Percentiles rank a stretch among this genome's conserved stretches.
These are phyloP conservation scores for Hyppa rectilinea DNA, from an alignment of 2,888 invertebrate species.

Conservation along the genomic window DNA sequence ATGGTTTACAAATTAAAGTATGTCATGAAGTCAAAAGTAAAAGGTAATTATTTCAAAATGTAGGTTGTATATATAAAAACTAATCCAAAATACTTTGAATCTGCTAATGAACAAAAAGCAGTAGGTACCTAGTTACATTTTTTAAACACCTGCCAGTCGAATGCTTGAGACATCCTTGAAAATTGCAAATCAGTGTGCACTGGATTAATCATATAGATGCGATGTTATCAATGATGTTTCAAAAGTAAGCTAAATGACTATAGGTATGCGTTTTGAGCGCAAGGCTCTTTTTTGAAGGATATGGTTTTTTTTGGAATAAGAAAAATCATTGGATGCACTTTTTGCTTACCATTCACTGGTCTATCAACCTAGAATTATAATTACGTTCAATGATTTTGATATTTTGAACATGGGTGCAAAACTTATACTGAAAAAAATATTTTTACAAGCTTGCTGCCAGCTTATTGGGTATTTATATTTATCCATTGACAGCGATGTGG, in stretches of 20 bases:
- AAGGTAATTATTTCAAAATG: constrained; percentile 15
- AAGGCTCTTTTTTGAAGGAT: constrained; percentile 24
- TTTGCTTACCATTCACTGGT: background rate
- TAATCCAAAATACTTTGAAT: constrained; percentile 1
- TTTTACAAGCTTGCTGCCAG: no score
- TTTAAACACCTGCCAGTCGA: constrained; percentile 33
- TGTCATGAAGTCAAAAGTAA: constrained; percentile 26
- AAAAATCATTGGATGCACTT: background rate
- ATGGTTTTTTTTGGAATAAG: background rate
- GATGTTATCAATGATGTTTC: background rate
- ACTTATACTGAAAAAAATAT: no score
- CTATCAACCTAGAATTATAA: background rate
- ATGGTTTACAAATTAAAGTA: background rate
- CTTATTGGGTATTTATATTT: no score
- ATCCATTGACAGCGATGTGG: no score
- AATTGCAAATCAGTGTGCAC: constrained; percentile 20
- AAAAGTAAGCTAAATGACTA: constrained; percentile 7
- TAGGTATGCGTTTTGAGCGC: no score
- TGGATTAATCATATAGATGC: background rate
- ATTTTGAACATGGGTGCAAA: no score
- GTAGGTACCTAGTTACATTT: constrained; percentile 2
- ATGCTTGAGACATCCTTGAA: constrained; percentile 5
- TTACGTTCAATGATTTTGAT: no score
- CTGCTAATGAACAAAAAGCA: constrained; percentile 25
- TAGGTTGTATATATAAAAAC: constrained; percentile 7